These are phyloP conservation scores for Amorpha juglandis DNA, from an alignment of 2,888 invertebrate species.

Conservation along the genomic window DNA sequence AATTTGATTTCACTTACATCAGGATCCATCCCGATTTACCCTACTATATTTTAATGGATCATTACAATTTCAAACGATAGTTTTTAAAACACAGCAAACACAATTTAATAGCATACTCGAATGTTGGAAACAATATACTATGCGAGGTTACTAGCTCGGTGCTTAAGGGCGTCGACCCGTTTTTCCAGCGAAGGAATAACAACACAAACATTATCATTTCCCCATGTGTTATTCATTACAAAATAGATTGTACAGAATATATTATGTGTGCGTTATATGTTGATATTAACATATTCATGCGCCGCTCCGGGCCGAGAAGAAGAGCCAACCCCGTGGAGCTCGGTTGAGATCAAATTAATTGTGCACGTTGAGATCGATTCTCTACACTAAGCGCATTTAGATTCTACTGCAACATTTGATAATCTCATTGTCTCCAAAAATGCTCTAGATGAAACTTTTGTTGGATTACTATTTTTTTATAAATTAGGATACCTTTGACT, in stretches of 20 bases:
- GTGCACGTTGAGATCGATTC: constrained; percentile 6
- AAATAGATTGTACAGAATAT: constrained; percentile 46
- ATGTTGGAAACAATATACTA: constrained; percentile 25
- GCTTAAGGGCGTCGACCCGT: constrained; percentile 45
- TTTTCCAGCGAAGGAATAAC: constrained; percentile 55
- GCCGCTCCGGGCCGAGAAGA: constrained; percentile 19
- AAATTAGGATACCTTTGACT: too few species aligned
- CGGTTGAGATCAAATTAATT: constrained; percentile 34
- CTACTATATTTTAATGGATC: too few species aligned
- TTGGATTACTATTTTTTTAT: too few species aligned
- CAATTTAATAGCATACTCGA: not conserved
- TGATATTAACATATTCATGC: constrained; percentile 29
- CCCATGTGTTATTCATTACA: constrained; percentile 65
- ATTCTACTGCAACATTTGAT: not conserved
- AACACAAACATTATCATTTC: constrained; percentile 62
- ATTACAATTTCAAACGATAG: too few species aligned
- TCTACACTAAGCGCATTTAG: not conserved
- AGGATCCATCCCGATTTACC: too few species aligned
- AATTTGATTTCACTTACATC: too few species aligned
- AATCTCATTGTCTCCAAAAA: too few species aligned
- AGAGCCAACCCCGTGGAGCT: constrained; percentile 21
- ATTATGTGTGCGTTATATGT: constrained; percentile 32
- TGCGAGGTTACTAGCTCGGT: constrained; percentile 24
- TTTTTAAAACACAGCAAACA: not conserved
- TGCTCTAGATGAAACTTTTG: too few species aligned